phyloP scores from a whole-genome alignment of 2,113 vertebrate species.

The Lophura nycthemera region DNA sequence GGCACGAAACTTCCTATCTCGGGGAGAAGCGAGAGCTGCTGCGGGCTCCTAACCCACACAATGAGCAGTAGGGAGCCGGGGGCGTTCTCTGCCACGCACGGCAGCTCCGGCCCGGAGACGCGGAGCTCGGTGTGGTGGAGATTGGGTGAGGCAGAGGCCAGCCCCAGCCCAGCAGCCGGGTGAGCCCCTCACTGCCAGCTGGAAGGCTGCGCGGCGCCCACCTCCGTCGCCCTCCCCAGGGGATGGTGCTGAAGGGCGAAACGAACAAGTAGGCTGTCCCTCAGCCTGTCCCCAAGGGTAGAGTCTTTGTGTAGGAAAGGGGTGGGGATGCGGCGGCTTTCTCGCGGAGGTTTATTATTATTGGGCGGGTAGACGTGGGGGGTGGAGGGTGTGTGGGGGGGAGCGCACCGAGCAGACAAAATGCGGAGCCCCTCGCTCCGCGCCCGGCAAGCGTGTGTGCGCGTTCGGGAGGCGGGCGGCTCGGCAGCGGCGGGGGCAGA shows the following conservation, averaged over 20 bases:
- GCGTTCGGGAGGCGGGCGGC: not conserved
- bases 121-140: no score
- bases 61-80: not conserved
- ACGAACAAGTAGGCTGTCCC: not conserved
- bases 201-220: not conserved
- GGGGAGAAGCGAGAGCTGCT: not conserved
- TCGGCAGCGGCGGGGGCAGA: not conserved
- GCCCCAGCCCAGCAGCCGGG: no score
- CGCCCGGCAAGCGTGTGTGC: not conserved
- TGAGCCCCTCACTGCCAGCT: not conserved
- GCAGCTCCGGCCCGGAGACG: no score
- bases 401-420: slow-evolving; percentile 57
- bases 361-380: slow-evolving; percentile 26
- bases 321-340: slow-evolving; percentile 43
- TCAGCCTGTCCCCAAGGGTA: not conserved
- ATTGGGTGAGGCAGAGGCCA: no score
- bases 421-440: slow-evolving; percentile 25
- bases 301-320: slow-evolving; percentile 5
- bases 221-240: not conserved
- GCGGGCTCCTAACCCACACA: not conserved
- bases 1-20: not conserved
- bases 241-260: not conserved
- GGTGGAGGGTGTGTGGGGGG: slow-evolving; percentile 43
- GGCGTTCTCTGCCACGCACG: not conserved
- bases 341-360: slow-evolving; percentile 47